Conservation (phyloP, 2,888 invertebrate species). For the Seira sanloemensis region DNA sequence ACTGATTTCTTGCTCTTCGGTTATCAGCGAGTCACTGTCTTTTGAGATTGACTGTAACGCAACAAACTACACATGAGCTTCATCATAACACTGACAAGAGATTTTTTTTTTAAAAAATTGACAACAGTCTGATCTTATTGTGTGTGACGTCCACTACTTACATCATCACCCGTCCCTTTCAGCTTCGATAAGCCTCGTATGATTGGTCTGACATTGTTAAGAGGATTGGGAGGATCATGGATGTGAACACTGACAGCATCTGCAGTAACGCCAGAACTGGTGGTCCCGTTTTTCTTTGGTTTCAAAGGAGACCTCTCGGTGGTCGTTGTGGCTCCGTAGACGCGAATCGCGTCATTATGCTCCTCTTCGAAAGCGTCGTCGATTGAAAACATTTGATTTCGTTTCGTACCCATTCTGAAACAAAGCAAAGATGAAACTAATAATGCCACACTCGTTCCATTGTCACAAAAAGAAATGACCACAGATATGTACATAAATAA, state of each 20-base stretch:
- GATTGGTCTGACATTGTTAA: constrained; percentile 72
- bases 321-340: constrained; percentile 82
- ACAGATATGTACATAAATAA: too few species aligned
- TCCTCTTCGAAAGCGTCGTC: constrained; percentile 92
- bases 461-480: too few species aligned
- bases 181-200: constrained; percentile 72
- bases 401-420: constrained; percentile 68
- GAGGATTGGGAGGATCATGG: constrained; percentile 75
- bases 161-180: constrained; percentile 75
- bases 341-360: constrained; percentile 88
- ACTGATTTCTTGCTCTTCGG: constrained; percentile 77
- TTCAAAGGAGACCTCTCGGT: constrained; percentile 84
- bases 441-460: too few species aligned
- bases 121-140: too few species aligned
- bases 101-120: too few species aligned
- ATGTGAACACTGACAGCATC: constrained; percentile 79
- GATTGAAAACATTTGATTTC: constrained; percentile 81
- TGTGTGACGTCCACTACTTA: constrained; percentile 73
- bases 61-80: constrained; percentile 31
- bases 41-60: constrained; percentile 79
- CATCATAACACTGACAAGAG: too few species aligned
- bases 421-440: not conserved
- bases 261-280: constrained; percentile 75
- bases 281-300: constrained; percentile 76
- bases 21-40: constrained; percentile 88